A percentile compares a stretch with the other conserved stretches of the same genome.
These are phyloP conservation scores for Macrotrachela quadricornifera DNA, from an alignment of 1,140 invertebrate species.

Conservation along the genomic window DNA sequence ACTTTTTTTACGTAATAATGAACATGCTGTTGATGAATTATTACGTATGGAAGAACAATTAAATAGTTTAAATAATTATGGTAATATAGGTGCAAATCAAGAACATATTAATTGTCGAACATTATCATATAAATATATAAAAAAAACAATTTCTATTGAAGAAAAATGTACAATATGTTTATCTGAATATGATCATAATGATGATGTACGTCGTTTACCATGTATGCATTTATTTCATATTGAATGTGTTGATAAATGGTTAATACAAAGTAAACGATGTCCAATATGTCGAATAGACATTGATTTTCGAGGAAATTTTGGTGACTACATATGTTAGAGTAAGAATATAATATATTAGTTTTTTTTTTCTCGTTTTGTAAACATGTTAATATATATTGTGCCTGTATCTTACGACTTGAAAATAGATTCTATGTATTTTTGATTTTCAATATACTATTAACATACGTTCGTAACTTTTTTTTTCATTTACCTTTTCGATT, in stretches of 20 bases:
- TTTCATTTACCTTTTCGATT: too few species aligned
- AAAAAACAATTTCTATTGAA: background rate
- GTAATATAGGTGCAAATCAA: background rate
- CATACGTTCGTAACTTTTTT: too few species aligned
- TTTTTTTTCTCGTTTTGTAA: too few species aligned
- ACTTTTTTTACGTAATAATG: too few species aligned
- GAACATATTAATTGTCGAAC: slow-evolving; percentile 3
- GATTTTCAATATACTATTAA: too few species aligned
- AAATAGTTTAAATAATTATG: background rate
- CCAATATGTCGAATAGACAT: slow-evolving; percentile 84
- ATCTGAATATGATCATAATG: background rate
- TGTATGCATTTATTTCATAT: slow-evolving; percentile 87
- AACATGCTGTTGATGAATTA: too few species aligned
- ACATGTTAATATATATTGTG: too few species aligned
- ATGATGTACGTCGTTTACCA: slow-evolving; percentile 43
- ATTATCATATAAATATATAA: slow-evolving; percentile 1
- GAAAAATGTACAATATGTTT: slow-evolving; percentile 8
- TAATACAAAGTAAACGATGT: slow-evolving; percentile 73
- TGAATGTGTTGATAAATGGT: slow-evolving; percentile 81
- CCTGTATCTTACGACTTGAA: too few species aligned
- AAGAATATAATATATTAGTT: too few species aligned
- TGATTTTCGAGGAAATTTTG: slow-evolving; percentile 17
- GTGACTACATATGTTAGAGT: too few species aligned
- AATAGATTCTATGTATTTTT: too few species aligned
- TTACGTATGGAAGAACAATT: too few species aligned